phyloP scores from a whole-genome alignment of 2,888 invertebrate species.

The Acronicta leporina region DNA sequence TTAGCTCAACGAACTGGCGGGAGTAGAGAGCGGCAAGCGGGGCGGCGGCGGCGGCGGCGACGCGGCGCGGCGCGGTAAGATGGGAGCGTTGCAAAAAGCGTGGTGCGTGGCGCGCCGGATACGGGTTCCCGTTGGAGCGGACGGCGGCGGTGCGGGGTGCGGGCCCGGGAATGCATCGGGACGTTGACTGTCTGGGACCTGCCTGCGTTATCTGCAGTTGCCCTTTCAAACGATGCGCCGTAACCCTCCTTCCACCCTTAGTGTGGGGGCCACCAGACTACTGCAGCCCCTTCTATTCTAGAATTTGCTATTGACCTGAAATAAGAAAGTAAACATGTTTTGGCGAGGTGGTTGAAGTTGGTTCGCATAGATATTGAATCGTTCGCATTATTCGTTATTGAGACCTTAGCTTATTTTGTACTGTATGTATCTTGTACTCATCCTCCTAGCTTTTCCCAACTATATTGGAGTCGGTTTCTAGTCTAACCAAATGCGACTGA shows the following conservation, averaged over 20 bases:
- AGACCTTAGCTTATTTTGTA: conserved; percentile 4
- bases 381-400: not conserved
- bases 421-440: too few species aligned
- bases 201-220: conserved; percentile 88
- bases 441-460: too few species aligned
- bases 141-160: conserved; percentile 53
- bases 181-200: conserved; percentile 88
- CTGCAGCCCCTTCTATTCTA: conserved; percentile 80
- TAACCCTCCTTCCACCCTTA: conserved; percentile 82
- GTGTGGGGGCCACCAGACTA: conserved; percentile 72
- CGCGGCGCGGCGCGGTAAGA: conserved; percentile 57
- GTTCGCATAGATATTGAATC: conserved; percentile 29
- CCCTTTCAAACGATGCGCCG: conserved; percentile 88
- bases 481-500: too few species aligned
- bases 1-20: conserved; percentile 78
- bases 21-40: conserved; percentile 49
- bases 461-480: too few species aligned
- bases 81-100: conserved; percentile 75
- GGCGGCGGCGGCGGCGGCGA: conserved; percentile 29
- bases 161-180: conserved; percentile 82
- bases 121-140: conserved; percentile 78
- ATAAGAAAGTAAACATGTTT: conserved; percentile 76
- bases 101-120: conserved; percentile 76
- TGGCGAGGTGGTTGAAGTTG: conserved; percentile 56
- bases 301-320: conserved; percentile 84